A percentile compares a stretch with the other conserved stretches of the same genome.
Conservation (phyloP, 2,888 invertebrate species). For the Tuberolachnus salignus region DNA sequence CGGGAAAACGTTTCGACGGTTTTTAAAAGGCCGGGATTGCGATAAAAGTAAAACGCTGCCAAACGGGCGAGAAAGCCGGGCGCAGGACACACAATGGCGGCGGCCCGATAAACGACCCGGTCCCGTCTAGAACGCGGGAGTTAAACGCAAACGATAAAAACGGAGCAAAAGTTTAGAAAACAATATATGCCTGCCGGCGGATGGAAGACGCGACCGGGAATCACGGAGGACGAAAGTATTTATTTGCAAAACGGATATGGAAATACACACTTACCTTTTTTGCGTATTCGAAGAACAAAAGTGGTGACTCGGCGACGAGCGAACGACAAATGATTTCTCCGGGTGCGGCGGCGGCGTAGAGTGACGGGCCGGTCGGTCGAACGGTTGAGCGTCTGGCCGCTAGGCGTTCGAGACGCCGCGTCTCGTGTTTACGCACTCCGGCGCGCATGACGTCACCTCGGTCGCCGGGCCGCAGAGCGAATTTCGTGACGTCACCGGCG, state of each 20-base stretch:
- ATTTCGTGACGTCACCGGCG: neutral
- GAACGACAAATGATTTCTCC: slow-evolving; percentile 13
- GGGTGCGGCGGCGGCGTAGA: neutral
- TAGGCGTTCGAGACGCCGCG: neutral
- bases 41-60: no score
- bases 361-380: neutral
- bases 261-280: neutral
- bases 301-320: neutral
- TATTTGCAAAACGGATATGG: neutral
- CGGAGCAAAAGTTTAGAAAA: no score
- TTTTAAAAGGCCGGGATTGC: no score
- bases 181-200: neutral
- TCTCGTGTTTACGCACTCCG: neutral
- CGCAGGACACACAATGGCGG: neutral
- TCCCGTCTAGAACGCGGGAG: neutral
- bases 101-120: neutral
- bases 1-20: no score
- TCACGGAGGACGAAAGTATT: no score
- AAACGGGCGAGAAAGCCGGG: neutral
- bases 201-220: neutral
- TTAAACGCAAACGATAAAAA: neutral
- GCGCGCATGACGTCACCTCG: slow-evolving; percentile 28
- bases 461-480: neutral
- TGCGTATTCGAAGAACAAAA: no score
- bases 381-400: neutral